Percentiles rank a stretch among this genome's conserved stretches.
Evolutionary conservation across 2,888 invertebrate species (phyloP).

Genomic region (Meandrusa payeni): DNA sequence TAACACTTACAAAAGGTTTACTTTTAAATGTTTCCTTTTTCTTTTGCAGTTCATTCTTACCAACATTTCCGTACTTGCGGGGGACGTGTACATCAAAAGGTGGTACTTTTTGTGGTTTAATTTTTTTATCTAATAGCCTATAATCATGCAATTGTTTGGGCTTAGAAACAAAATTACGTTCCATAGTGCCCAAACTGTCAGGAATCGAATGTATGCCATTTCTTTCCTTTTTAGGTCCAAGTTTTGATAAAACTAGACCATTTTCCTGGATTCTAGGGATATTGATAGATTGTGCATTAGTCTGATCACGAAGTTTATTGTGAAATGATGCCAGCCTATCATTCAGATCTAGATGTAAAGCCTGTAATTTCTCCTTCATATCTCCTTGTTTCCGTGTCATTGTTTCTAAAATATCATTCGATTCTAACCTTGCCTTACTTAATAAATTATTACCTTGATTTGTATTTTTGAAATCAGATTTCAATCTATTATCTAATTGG

Average conservation of each 20-base stretch:
- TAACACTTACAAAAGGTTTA: not conserved
- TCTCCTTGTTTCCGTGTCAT: constrained; percentile 47
- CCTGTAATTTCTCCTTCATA: constrained; percentile 54
- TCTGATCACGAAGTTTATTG: constrained; percentile 43
- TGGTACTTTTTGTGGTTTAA: not conserved
- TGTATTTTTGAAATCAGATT: constrained; percentile 37
- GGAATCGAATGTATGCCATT: not conserved
- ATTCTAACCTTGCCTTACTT: constrained; percentile 34
- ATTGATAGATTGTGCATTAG: constrained; percentile 32
- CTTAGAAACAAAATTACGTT: not conserved
- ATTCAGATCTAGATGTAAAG: constrained; percentile 54
- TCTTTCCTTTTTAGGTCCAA: constrained; percentile 15
- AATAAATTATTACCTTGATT: constrained; percentile 29
- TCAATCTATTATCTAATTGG: constrained; percentile 46
- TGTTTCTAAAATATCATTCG: constrained; percentile 45
- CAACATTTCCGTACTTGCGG: not conserved
- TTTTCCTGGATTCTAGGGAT: constrained; percentile 22
- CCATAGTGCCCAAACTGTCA: not conserved
- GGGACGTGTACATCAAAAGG: not conserved
- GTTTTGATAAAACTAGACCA: constrained; percentile 9
- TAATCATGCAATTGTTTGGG: constrained; percentile 1
- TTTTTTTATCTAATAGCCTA: not conserved
- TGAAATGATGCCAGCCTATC: constrained; percentile 53
- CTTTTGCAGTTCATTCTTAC: not conserved
- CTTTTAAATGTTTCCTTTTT: not conserved